These are phyloP conservation scores for Ctenodactylus gundi DNA, from an alignment of 2,113 vertebrate species.

Conservation along the genomic window DNA sequence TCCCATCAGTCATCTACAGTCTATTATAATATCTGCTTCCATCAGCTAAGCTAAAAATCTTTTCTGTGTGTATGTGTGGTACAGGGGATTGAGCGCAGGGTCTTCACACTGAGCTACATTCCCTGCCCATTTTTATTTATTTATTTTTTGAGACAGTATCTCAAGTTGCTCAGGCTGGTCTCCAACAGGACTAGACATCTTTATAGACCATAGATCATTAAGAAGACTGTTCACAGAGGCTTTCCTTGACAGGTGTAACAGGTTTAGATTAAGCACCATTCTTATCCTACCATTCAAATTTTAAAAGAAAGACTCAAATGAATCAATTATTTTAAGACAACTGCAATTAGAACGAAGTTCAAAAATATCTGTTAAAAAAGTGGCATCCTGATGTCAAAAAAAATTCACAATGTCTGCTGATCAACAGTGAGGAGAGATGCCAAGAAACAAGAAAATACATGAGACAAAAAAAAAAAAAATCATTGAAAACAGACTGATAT, in stretches of 20 bases:
- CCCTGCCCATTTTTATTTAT: too few relatives aligned
- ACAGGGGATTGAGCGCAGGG: too few relatives aligned
- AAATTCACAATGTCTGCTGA: background rate
- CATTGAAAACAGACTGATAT: background rate
- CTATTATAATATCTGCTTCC: background rate
- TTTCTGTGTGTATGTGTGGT: too few relatives aligned
- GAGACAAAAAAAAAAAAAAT: background rate
- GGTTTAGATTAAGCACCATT: background rate
- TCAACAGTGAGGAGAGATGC: background rate
- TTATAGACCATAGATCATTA: background rate
- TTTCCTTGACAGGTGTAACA: background rate
- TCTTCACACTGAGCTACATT: too few relatives aligned
- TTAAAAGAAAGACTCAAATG: background rate
- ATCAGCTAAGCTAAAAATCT: too few relatives aligned
- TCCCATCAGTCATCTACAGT: background rate
- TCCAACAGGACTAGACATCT: background rate
- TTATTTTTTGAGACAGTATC: too few relatives aligned
- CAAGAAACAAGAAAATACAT: background rate
- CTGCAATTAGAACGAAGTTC: background rate
- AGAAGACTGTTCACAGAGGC: background rate
- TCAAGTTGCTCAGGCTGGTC: too few relatives aligned
- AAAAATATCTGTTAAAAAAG: background rate
- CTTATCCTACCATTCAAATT: background rate
- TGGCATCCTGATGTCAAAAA: background rate
- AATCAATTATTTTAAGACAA: background rate